These are phyloP conservation scores for Amiota minor DNA, from an alignment of 2,888 invertebrate genomes.

Conservation along the genomic window DNA sequence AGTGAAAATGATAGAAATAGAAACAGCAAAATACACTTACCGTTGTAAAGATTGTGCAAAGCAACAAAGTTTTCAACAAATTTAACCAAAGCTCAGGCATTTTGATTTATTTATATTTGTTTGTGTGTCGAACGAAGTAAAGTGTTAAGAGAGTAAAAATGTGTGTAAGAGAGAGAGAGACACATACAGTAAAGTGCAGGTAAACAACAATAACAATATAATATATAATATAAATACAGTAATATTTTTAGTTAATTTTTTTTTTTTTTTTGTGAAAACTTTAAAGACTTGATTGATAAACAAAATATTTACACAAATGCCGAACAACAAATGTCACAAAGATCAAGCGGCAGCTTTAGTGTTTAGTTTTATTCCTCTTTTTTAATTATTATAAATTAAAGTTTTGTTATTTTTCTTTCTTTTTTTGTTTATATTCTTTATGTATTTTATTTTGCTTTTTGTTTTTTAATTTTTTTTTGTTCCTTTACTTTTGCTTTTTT, in stretches of 20 bases:
- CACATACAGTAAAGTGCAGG: too few relatives aligned
- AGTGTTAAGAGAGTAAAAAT: neutral
- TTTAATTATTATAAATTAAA: constrained; percentile 32
- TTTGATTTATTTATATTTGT: neutral
- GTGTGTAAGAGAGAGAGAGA: too few relatives aligned
- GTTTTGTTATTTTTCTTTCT: constrained; percentile 37
- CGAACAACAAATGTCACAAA: too few relatives aligned
- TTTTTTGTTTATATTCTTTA: constrained; percentile 31
- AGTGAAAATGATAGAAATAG: too few relatives aligned
- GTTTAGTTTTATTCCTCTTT: constrained; percentile 38
- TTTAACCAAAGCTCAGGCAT: constrained; percentile 55
- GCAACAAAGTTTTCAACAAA: constrained; percentile 51
- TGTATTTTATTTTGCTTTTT: constrained; percentile 52
- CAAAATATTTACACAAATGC: too few relatives aligned
- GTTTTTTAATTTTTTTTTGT: neutral
- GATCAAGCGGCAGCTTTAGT: neutral
- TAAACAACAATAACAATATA: too few relatives aligned
- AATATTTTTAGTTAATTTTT: constrained; percentile 40
- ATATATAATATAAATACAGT: too few relatives aligned
- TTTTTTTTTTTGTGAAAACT: constrained; percentile 32
- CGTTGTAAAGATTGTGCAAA: constrained; percentile 54
- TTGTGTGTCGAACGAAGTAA: neutral
- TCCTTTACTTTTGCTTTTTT: neutral
- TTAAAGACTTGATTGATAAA: too few relatives aligned
- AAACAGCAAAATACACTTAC: constrained; percentile 32